Evolutionary conservation across 2,888 invertebrate species (phyloP).

Genomic region (Drosophila kuntzei): DNA sequence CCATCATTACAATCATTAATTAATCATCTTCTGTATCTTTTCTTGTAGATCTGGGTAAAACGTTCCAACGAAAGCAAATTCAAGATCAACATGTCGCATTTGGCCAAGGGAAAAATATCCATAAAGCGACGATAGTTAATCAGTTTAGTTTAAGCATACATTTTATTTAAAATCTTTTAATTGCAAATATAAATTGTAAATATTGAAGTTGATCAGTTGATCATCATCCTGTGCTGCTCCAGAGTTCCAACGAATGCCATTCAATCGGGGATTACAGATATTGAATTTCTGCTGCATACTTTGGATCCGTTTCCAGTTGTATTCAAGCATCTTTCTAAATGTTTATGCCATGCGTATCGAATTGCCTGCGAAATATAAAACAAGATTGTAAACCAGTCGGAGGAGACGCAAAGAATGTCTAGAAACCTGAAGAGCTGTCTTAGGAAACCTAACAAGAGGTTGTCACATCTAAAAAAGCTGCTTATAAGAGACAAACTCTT

Average conservation of each 20-base stretch:
- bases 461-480: too few species aligned
- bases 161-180: constrained; percentile 19
- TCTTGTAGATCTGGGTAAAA: constrained; percentile 94
- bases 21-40: not conserved
- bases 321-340: not conserved
- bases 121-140: constrained; percentile 89
- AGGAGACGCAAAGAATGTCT: not conserved
- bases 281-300: not conserved
- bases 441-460: too few species aligned
- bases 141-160: constrained; percentile 14
- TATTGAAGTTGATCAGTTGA: constrained; percentile 2
- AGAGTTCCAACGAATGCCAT: not conserved
- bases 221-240: not conserved
- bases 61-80: constrained; percentile 92
- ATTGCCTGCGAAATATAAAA: not conserved
- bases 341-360: not conserved
- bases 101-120: constrained; percentile 94
- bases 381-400: not conserved
- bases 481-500: too few species aligned
- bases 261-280: not conserved
- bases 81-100: constrained; percentile 92
- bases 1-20: not conserved
- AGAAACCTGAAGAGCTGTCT: too few species aligned
- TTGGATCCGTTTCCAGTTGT: not conserved
- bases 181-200: constrained; percentile 32